These are phyloP conservation scores for Tetrao urogallus DNA, from an alignment of 2,113 vertebrate species.

Conservation along the genomic window DNA sequence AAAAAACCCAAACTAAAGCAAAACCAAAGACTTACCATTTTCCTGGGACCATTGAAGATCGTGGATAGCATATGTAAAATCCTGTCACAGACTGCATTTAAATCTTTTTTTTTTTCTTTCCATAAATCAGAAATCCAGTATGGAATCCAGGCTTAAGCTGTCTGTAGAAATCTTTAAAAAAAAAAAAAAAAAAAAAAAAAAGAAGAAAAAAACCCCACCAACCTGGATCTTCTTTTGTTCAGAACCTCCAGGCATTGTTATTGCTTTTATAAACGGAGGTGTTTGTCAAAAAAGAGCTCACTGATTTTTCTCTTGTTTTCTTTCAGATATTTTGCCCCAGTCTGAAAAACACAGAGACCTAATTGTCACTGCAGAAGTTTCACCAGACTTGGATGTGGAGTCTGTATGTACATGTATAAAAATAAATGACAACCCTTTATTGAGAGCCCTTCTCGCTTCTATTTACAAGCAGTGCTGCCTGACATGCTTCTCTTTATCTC, in stretches of 20 bases:
- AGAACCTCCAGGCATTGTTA: neutral
- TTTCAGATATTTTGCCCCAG: slow-evolving; percentile 85
- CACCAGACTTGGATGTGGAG: slow-evolving; percentile 81
- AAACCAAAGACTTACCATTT: neutral
- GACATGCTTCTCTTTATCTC: neutral
- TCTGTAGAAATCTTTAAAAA: neutral
- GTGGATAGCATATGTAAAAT: neutral
- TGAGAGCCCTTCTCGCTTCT: neutral
- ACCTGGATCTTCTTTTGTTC: neutral
- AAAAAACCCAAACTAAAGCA: neutral
- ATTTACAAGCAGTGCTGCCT: neutral
- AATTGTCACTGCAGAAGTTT: slow-evolving; percentile 79
- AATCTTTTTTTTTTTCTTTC: neutral
- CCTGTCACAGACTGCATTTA: neutral
- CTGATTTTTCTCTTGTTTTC: neutral
- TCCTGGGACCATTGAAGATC: neutral
- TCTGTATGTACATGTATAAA: slow-evolving; percentile 80
- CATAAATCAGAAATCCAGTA: neutral
- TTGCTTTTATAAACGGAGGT: neutral
- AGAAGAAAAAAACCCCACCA: too few relatives aligned
- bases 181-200: too few relatives aligned
- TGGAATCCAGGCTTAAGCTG: neutral
- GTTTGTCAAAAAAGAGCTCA: neutral
- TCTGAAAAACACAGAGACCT: slow-evolving; percentile 82
- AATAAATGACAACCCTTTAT: neutral